Percentiles rank a stretch among this genome's conserved stretches.
phyloP scores from a whole-genome alignment of 2,888 invertebrate genomes.

The Chamaedrilus cognettii region DNA sequence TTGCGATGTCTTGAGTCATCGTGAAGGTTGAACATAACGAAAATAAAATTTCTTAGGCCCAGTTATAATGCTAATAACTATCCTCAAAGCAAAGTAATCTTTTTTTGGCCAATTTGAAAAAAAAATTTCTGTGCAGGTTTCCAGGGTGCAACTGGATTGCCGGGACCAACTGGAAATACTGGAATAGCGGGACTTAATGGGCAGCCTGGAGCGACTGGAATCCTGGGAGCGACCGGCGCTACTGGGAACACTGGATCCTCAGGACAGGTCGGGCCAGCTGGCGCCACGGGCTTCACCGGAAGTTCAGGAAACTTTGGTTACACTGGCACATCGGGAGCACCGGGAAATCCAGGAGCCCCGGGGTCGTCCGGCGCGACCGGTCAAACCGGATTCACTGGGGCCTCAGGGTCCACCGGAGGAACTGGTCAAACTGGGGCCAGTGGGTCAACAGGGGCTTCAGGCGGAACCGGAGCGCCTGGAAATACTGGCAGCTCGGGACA shows the following conservation, averaged over 20 bases:
- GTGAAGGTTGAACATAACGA: too few relatives aligned
- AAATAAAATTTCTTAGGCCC: too few relatives aligned
- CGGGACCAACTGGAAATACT: slow-evolving; percentile 5
- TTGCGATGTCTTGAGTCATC: too few relatives aligned
- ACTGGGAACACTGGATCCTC: slow-evolving; percentile 9
- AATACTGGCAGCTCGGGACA: neutral
- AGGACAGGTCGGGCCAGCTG: slow-evolving; percentile 4
- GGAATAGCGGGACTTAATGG: slow-evolving; percentile 13
- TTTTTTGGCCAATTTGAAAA: too few relatives aligned
- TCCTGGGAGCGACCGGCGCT: slow-evolving; percentile 10
- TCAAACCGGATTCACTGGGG: neutral
- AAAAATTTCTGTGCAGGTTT: neutral
- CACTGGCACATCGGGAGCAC: neutral
- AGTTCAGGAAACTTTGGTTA: neutral
- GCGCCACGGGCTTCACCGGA: slow-evolving; percentile 1
- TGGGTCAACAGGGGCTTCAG: slow-evolving; percentile 3
- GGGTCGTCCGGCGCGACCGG: neutral
- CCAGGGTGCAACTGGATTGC: neutral
- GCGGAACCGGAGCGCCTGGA: neutral
- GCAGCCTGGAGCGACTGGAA: slow-evolving; percentile 10
- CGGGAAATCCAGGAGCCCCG: neutral
- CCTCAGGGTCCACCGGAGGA: slow-evolving; percentile 4
- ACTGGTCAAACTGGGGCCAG: slow-evolving; percentile 2
- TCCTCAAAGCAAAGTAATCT: too few relatives aligned
- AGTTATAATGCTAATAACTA: too few relatives aligned